Evolutionary conservation across 1,140 invertebrate species (phyloP).

Genomic region (Anadara kagoshimensis): DNA sequence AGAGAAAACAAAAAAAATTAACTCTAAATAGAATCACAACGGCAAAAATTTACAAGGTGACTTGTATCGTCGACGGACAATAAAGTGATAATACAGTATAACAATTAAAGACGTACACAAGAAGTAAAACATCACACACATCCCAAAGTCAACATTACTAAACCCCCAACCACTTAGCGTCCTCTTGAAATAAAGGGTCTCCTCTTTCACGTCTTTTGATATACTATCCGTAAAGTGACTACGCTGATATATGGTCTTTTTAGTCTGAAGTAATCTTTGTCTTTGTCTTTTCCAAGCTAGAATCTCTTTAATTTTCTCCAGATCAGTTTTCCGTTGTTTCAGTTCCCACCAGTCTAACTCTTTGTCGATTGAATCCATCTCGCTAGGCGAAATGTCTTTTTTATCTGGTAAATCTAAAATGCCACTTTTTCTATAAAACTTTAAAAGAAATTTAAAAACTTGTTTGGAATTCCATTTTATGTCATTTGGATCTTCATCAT

Average conservation of each 20-base stretch:
- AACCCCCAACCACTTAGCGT: conserved; percentile 44
- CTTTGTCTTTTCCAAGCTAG: conserved; percentile 28
- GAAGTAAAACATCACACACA: conserved; percentile 84
- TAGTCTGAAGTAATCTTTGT: conserved; percentile 11
- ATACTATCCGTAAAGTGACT: not conserved
- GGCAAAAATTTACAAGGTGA: too few relatives aligned
- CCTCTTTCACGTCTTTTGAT: not conserved
- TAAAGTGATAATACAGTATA: conserved; percentile 81
- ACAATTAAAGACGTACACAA: conserved; percentile 82
- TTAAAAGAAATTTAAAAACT: conserved; percentile 85
- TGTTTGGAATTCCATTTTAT: conserved; percentile 81
- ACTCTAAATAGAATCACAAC: too few relatives aligned
- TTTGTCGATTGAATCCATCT: conserved; percentile 7
- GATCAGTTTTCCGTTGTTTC: conserved; percentile 53
- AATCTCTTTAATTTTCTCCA: conserved; percentile 54
- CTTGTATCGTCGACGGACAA: not conserved
- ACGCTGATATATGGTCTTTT: conserved; percentile 23
- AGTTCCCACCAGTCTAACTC: conserved; percentile 67
- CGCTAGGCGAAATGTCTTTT: not conserved
- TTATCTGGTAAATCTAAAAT: conserved; percentile 39
- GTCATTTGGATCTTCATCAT: conserved; percentile 51
- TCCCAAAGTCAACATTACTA: conserved; percentile 80
- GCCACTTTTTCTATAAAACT: conserved; percentile 78
- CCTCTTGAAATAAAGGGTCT: not conserved
- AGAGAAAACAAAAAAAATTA: too few relatives aligned